A percentile compares a stretch with the other conserved stretches of the same genome.
phyloP scores from a whole-genome alignment of 2,888 invertebrate species.

The Neoitamus cyanurus region DNA sequence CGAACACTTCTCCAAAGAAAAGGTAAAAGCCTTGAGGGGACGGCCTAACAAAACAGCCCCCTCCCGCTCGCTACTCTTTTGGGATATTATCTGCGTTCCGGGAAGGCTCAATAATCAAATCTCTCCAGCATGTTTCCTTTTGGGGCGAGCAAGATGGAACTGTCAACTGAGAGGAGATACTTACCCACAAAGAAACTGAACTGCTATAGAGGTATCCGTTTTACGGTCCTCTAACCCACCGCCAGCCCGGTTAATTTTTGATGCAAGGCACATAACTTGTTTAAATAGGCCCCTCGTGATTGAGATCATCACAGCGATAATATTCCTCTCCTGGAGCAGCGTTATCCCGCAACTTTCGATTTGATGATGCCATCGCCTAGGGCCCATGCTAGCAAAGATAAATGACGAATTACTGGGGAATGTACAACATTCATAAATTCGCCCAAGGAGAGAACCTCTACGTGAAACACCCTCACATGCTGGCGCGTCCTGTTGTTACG shows the following conservation, averaged over 20 bases:
- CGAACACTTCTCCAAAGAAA: neutral
- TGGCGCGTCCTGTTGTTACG: neutral
- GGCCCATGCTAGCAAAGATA: slow-evolving; percentile 27
- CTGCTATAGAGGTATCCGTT: slow-evolving; percentile 9
- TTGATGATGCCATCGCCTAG: slow-evolving; percentile 39
- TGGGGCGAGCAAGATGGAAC: slow-evolving; percentile 17
- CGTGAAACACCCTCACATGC: neutral
- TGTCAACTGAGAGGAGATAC: slow-evolving; percentile 11
- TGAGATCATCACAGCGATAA: slow-evolving; percentile 41
- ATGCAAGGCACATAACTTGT: slow-evolving; percentile 37
- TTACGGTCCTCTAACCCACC: slow-evolving; percentile 15
- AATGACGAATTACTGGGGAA: slow-evolving; percentile 35
- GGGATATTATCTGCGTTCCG: slow-evolving; percentile 4
- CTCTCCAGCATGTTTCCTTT: slow-evolving; percentile 10
- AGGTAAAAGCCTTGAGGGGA: slow-evolving; percentile 2
- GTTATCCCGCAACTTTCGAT: slow-evolving; percentile 23
- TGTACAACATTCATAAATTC: slow-evolving; percentile 30
- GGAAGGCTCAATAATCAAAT: slow-evolving; percentile 14
- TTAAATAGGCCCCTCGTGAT: slow-evolving; percentile 42
- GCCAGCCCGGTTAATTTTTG: neutral
- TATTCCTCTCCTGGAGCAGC: slow-evolving; percentile 22
- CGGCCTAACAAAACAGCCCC: neutral
- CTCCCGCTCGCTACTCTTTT: neutral
- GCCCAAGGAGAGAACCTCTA: neutral
- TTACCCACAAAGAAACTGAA: slow-evolving; percentile 12